Percentiles rank a stretch among this genome's conserved stretches.
Conservation (phyloP, 1,140 invertebrate genomes). For the Delia radicum region DNA sequence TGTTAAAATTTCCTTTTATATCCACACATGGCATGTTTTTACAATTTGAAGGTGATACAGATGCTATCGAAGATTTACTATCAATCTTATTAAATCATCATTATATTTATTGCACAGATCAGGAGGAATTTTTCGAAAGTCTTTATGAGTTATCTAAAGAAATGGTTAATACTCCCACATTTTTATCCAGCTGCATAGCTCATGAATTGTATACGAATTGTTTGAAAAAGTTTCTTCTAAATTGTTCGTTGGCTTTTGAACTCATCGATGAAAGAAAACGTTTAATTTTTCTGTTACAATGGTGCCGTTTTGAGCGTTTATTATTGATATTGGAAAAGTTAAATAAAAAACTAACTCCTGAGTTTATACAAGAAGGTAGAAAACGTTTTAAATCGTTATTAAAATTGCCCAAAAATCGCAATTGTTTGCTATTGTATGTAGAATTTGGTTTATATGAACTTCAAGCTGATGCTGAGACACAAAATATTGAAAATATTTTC, state of each 20-base stretch:
- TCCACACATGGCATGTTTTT: conserved; percentile 55
- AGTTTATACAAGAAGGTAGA: conserved; percentile 58
- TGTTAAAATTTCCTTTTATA: conserved; percentile 63
- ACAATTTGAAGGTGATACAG: conserved; percentile 54
- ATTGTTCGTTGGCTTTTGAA: conserved; percentile 51
- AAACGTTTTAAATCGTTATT: conserved; percentile 61
- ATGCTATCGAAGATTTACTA: conserved; percentile 56
- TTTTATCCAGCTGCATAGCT: conserved; percentile 61
- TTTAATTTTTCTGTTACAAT: conserved; percentile 61
- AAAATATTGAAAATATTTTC: conserved; percentile 56
- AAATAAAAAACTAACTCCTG: conserved; percentile 49
- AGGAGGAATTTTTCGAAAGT: conserved; percentile 25
- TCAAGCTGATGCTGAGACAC: conserved; percentile 56
- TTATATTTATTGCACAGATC: conserved; percentile 7
- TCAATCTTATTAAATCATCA: conserved; percentile 31
- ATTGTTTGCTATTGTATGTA: conserved; percentile 61
- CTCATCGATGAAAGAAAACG: conserved; percentile 42
- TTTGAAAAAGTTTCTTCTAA: conserved; percentile 53
- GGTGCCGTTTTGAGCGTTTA: conserved; percentile 63
- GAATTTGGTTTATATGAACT: conserved; percentile 66
- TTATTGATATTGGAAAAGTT: conserved; percentile 58
- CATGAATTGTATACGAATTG: conserved; percentile 63
- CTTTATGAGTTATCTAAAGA: conserved; percentile 37
- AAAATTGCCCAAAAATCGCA: conserved; percentile 59
- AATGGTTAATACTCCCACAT: conserved; percentile 61